phyloP scores from a whole-genome alignment of 1,140 invertebrate genomes.

The Fopius arisanus region DNA sequence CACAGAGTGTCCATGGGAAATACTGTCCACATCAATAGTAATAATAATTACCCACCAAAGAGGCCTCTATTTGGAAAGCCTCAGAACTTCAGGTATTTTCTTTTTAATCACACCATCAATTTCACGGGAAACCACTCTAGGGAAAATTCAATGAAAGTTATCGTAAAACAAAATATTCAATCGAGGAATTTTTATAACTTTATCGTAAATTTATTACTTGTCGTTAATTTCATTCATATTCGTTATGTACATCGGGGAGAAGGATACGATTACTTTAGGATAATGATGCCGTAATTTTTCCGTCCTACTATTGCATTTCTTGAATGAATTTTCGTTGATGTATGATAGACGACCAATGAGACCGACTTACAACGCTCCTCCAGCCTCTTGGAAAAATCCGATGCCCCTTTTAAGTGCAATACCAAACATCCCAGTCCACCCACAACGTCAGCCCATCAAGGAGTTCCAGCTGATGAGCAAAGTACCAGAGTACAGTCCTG shows the following conservation, averaged over 20 bases:
- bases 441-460: slow-evolving; percentile 44
- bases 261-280: too few relatives aligned
- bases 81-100: slow-evolving; percentile 49
- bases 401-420: slow-evolving; percentile 40
- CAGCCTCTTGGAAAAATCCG: slow-evolving; percentile 48
- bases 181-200: too few relatives aligned
- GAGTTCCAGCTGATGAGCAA: slow-evolving; percentile 52
- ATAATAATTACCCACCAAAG: slow-evolving; percentile 44
- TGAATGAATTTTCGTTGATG: background rate
- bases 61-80: slow-evolving; percentile 45
- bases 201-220: too few relatives aligned
- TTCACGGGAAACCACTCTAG: too few relatives aligned
- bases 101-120: too few relatives aligned
- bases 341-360: slow-evolving; percentile 41
- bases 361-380: slow-evolving; percentile 46
- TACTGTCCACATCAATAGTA: slow-evolving; percentile 45
- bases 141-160: too few relatives aligned
- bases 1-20: slow-evolving; percentile 52
- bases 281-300: background rate
- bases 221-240: too few relatives aligned
- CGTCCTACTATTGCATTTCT: background rate
- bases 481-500: slow-evolving; percentile 49
- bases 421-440: slow-evolving; percentile 42
- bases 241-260: too few relatives aligned
- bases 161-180: too few relatives aligned